A percentile compares a stretch with the other conserved stretches of the same genome.
These are phyloP conservation scores for Pseudopleuronectes americanus DNA, from an alignment of 2,797 vertebrate species.

Conservation along the genomic window DNA sequence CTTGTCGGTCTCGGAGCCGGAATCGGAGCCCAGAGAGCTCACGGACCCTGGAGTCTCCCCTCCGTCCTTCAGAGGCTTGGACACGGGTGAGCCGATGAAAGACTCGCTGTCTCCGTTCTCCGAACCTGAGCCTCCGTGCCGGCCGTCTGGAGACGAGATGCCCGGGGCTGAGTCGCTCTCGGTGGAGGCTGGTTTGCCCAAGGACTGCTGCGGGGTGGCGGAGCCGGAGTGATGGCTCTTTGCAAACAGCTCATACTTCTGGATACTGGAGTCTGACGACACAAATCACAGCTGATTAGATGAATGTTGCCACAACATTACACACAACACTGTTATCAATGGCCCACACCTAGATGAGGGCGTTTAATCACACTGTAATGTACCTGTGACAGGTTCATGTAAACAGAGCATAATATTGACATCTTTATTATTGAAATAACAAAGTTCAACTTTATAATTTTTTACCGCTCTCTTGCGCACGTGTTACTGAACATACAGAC, in stretches of 20 bases:
- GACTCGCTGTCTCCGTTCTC: conserved; percentile 97
- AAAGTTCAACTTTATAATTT: background rate
- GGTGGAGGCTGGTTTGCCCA: conserved; percentile 87
- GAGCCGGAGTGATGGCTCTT: conserved; percentile 89
- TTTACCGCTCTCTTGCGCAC: too few species aligned
- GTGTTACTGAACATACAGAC: too few species aligned
- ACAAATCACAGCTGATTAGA: conserved; percentile 6
- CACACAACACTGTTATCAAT: too few species aligned
- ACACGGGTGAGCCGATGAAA: conserved; percentile 90
- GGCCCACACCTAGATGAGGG: too few species aligned
- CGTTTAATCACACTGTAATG: too few species aligned
- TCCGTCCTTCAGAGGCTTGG: conserved; percentile 88
- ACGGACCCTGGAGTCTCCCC: conserved; percentile 94
- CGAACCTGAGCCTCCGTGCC: conserved; percentile 89
- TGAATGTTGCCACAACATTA: too few species aligned
- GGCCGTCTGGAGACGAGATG: conserved; percentile 92
- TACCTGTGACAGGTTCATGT: too few species aligned
- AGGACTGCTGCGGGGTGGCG: conserved; percentile 84
- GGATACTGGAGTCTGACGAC: conserved; percentile 89
- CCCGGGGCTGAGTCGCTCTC: conserved; percentile 90
- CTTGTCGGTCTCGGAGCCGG: conserved; percentile 93
- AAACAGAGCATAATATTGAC: too few species aligned
- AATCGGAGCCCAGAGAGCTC: conserved; percentile 95
- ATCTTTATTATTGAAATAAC: background rate
- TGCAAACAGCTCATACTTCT: conserved; percentile 95